Evolutionary conservation across 2,797 vertebrate species (phyloP).

Genomic region (Hemibagrus guttatus): DNA sequence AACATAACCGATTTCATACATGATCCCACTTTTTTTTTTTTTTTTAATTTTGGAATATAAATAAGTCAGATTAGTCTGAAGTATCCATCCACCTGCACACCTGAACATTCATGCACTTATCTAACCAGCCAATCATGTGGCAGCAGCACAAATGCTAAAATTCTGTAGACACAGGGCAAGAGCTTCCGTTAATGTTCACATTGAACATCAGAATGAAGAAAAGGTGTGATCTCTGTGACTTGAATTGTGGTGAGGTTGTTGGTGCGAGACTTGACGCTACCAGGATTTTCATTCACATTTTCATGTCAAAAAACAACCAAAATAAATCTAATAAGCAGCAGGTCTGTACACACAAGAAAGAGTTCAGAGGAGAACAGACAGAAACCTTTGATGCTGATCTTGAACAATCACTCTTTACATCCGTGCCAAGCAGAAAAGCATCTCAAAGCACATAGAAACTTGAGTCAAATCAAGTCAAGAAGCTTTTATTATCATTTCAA

Average conservation of each 20-base stretch:
- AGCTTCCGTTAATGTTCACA: neutral
- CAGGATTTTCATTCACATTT: neutral
- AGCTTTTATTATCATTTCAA: too few species aligned
- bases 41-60: neutral
- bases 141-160: neutral
- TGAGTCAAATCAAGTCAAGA: too few species aligned
- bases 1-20: neutral
- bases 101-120: neutral
- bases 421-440: neutral
- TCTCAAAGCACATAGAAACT: neutral
- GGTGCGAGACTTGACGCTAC: neutral
- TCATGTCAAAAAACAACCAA: neutral
- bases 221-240: neutral
- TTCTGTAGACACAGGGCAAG: neutral
- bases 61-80: neutral
- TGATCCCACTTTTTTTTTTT: neutral
- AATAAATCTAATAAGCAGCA: neutral
- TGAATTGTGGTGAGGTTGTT: neutral
- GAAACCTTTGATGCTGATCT: neutral
- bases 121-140: neutral
- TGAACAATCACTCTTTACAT: neutral
- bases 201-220: neutral
- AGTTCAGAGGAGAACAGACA: neutral
- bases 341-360: neutral
- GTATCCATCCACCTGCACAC: neutral